Percentiles rank a stretch among this genome's conserved stretches.
Evolutionary conservation across 2,797 vertebrate genomes (phyloP).

Genomic region (Onychomys torridus): DNA sequence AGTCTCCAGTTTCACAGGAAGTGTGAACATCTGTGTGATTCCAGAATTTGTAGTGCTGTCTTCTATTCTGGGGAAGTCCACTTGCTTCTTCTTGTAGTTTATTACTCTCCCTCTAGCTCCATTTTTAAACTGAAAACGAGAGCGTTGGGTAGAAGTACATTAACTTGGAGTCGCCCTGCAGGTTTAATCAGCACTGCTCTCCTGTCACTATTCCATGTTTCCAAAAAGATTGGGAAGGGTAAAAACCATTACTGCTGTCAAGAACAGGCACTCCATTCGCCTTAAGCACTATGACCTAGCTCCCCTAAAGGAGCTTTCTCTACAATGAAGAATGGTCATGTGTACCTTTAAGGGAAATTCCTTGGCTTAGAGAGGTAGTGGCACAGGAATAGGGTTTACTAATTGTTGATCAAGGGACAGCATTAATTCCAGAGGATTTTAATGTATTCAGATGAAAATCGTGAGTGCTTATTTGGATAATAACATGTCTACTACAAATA

Average conservation of each 20-base stretch:
- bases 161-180: neutral
- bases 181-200: neutral
- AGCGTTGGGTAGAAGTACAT: neutral
- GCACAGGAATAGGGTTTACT: neutral
- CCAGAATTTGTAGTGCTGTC: neutral
- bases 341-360: constrained; percentile 1
- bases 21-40: neutral
- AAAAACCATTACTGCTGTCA: neutral
- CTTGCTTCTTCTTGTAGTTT: neutral
- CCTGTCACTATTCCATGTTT: neutral
- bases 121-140: neutral
- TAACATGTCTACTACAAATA: constrained; percentile 5
- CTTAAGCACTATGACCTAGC: neutral
- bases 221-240: neutral
- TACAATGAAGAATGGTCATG: neutral
- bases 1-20: neutral
- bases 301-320: neutral
- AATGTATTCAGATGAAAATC: constrained; percentile 25
- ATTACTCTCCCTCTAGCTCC: constrained; percentile 1
- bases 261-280: neutral
- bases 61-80: neutral
- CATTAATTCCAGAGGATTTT: neutral
- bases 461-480: constrained; percentile 14
- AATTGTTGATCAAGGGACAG: neutral
- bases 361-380: neutral